Conservation (phyloP, 92 coral and sea anemone genomes). For the Umimayanthus chanpuru region DNA sequence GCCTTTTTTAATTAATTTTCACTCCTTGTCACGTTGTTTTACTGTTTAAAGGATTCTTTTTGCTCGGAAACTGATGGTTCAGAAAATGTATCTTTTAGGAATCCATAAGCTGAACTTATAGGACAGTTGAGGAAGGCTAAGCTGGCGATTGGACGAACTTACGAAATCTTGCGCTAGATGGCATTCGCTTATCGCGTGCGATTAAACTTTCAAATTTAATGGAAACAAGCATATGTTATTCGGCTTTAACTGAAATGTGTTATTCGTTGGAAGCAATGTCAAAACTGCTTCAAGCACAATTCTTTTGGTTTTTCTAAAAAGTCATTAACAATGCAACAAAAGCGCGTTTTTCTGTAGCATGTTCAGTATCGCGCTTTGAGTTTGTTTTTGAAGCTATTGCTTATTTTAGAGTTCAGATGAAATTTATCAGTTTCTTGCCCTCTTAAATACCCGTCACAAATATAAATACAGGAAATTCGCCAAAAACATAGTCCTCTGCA, state of each 20-base stretch:
- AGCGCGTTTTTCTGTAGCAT: not conserved
- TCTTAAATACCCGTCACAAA: not conserved
- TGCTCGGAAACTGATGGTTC: not conserved
- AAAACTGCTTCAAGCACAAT: not conserved
- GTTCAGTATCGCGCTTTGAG: not conserved
- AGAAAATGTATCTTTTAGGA: too few species aligned
- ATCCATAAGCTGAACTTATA: too few species aligned
- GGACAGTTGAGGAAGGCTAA: not conserved
- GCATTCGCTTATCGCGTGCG: not conserved
- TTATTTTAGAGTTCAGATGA: too few species aligned
- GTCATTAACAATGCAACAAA: not conserved
- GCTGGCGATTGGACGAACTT: too few species aligned
- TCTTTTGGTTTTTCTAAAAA: too few species aligned
- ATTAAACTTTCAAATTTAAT: not conserved
- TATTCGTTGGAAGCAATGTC: not conserved
- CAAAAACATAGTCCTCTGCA: not conserved
- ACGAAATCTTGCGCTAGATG: not conserved
- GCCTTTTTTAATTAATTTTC: not conserved
- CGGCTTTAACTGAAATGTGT: not conserved
- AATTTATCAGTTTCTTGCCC: too few species aligned
- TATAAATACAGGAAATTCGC: not conserved
- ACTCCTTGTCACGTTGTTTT: not conserved
- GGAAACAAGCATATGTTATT: not conserved
- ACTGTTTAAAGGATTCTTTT: not conserved
- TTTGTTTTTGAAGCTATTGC: not conserved